A percentile compares a stretch with the other conserved stretches of the same genome.
phyloP scores from a whole-genome alignment of 2,797 vertebrate genomes.

The Anomalospiza imberbis region DNA sequence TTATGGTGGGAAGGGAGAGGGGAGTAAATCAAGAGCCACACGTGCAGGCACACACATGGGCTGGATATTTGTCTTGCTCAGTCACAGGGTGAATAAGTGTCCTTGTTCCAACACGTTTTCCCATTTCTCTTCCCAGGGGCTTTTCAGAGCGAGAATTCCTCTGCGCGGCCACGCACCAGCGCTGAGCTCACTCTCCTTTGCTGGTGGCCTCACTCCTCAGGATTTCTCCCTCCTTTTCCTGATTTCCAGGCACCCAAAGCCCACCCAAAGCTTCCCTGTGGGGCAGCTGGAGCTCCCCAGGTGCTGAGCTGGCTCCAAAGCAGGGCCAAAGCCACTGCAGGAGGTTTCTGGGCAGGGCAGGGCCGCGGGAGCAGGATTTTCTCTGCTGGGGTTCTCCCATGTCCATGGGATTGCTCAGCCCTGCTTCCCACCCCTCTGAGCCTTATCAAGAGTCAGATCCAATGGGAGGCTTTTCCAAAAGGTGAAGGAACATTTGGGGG shows the following conservation, averaged over 20 bases:
- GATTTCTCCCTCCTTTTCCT: background rate
- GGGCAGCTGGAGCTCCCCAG: background rate
- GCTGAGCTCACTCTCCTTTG: background rate
- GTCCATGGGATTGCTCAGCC: background rate
- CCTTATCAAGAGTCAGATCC: background rate
- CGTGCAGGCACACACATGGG: background rate
- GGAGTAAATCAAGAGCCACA: background rate
- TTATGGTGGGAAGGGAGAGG: background rate
- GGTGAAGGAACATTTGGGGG: background rate
- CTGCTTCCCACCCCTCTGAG: background rate
- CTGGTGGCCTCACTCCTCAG: background rate
- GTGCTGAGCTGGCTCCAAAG: background rate
- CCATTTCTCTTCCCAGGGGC: slow-evolving; percentile 18
- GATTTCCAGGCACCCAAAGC: background rate
- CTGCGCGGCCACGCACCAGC: background rate
- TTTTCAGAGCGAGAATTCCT: slow-evolving; percentile 4
- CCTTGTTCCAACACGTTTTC: slow-evolving; percentile 61
- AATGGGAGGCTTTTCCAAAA: background rate
- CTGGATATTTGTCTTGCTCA: slow-evolving; percentile 43
- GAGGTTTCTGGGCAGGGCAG: background rate
- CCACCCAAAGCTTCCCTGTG: background rate
- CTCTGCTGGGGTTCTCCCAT: background rate
- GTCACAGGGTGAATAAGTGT: slow-evolving; percentile 23
- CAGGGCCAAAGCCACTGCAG: background rate
- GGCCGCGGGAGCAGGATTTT: background rate